Base-by-base conservation (phyloP, 1,140 invertebrate species). In the Drosophila mauritiana region DNA sequence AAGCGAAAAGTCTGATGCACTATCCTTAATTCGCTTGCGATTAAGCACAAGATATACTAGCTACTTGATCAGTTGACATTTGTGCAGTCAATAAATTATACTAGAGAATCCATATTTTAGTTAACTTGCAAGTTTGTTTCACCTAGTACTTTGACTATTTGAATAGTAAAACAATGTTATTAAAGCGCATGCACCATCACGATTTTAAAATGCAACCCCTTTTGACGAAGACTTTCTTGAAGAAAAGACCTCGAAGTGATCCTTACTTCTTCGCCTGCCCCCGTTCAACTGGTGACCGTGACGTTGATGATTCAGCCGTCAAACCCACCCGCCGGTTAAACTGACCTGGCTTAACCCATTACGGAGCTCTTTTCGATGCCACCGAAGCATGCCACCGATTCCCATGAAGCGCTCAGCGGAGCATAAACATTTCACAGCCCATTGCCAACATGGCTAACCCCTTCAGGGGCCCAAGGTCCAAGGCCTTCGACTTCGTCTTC, bases 371-470 rank as follows among this genome's bases (percentile, higher is more conserved):
- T 45, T 31, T 13, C n/a, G 45, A 31, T 56, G 74, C 57, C 73
- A 77, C 54, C 65, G 51, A 69, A 52, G 68, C 73, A 64, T 67
- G 48, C 70, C 65, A 39, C 48, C 63, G 49, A 75, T 75, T 83
- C 80, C 69, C 69, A 46, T 61, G 80, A 82, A 83, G 56, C 80
- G 80, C 63, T 74, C 80, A 75, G 52, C 80, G 49, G 77, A 65
- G 69, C 80, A 39, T 83, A 52, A 82, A 83, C 49, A 49, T 25
- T 74, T 74, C 34, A 73, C 74, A 59, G 40, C 37, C 63, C 55
- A 81, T 61, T 73, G 65, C 68, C 70, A 70, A 25, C 34, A 10
- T 34, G 17, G 62, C 34, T 37, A 64, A 58, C 36, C 59, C 59
- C 31, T 62, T 22, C 25, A 31, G 25, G 25, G 46, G 6, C 25